Evolutionary conservation across 2,888 invertebrate species (phyloP), one percentile per base, ranked within the genome.

Genomic region (Amphimallon solstitiale): DNA sequence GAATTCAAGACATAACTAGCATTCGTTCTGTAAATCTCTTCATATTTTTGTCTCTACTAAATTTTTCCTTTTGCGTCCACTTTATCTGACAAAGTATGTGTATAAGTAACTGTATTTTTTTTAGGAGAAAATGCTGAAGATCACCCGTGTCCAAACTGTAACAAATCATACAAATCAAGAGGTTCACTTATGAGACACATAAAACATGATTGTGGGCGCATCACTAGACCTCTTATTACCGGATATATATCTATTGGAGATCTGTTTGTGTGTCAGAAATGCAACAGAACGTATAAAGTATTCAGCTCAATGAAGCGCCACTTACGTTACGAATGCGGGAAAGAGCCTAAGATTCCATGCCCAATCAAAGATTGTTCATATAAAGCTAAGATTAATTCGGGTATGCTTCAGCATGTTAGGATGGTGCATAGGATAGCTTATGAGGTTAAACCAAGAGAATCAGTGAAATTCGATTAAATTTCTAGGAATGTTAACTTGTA

Each of bases 141-240:
- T 49, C 76, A 70, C 67, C 54, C 67, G 9, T 79, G 79, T 67
- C 72, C 74, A 2, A 71, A 35, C 19, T 82, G 81, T 63, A 76
- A 77, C 21, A 79, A 78, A 63, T 63, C 68, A 17, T 81, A 81
- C 74, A 88, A 89, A 71, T 90, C 90, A 84, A 89, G 90, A 82
- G 90, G 90, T 75, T 91, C 91, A 35, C 86, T 92, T 74, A 85
- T 89, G 76, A 85, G 91, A 75, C 92, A 92, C 77, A 82, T 87
- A 45, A 88, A 87, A 43, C 88, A 88, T 73, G 88, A 88, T 76
- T 89, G 89, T 74, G 88, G 89, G 10, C 70, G 70, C 19, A 49
- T 60, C 7, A 43, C 40, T 21, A 67, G 52, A 45, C 23, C 48
- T 2, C 12, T 52, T n/a, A 14, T 68, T 12, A 65, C 67, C 9